These are phyloP conservation scores for Colletes latitarsis DNA, from an alignment of 1,140 invertebrate genomes.

Conservation along the genomic window DNA sequence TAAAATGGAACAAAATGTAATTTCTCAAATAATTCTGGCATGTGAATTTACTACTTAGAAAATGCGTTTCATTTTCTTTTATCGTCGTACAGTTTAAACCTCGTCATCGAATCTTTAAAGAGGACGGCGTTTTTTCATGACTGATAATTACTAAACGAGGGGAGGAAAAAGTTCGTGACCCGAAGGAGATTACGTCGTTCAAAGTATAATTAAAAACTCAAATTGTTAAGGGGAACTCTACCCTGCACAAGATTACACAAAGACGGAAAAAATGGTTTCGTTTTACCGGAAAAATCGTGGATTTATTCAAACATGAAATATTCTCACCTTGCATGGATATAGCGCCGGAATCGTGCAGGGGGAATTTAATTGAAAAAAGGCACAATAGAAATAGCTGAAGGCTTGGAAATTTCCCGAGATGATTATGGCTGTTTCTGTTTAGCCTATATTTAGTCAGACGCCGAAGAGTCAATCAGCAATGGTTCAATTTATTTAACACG, in stretches of 20 bases:
- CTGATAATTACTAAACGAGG: conserved; percentile 8
- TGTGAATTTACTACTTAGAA: too few relatives aligned
- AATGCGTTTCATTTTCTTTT: neutral
- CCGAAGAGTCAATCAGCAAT: too few relatives aligned
- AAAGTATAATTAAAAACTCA: conserved; percentile 52
- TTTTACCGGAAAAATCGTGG: neutral
- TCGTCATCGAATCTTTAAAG: neutral
- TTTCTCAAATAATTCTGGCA: too few relatives aligned
- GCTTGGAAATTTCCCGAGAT: conserved; percentile 20
- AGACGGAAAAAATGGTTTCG: neutral
- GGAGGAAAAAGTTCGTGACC: neutral
- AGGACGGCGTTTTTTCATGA: neutral
- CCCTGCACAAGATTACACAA: neutral
- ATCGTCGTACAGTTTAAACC: neutral
- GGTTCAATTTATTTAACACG: too few relatives aligned
- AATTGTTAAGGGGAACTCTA: neutral
- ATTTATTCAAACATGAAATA: conserved; percentile 1
- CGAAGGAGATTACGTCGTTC: neutral
- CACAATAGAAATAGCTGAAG: neutral
- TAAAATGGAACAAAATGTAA: too few relatives aligned
- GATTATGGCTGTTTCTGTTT: neutral
- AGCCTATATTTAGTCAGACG: neutral
- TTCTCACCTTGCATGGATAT: neutral
- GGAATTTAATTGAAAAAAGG: conserved; percentile 12
- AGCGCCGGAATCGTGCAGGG: neutral